Evolutionary conservation across 2,797 vertebrate genomes (phyloP).

Genomic region (Myiothlypis coronata): DNA sequence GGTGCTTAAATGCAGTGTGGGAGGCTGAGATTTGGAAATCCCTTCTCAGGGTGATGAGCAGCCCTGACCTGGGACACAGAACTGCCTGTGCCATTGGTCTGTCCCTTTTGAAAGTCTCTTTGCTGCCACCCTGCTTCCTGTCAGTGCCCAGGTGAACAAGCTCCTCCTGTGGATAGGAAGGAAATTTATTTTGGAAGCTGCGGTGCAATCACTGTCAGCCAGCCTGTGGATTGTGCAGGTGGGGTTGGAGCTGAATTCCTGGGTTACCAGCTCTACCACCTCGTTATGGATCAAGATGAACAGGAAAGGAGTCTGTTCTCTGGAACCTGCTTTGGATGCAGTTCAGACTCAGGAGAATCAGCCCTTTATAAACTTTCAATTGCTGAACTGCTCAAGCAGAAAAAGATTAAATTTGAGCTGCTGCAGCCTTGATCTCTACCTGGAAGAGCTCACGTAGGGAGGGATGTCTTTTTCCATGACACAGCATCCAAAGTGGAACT

Average conservation of each 20-base stretch:
- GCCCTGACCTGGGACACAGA: neutral
- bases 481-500: neutral
- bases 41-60: neutral
- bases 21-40: neutral
- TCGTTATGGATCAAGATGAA: neutral
- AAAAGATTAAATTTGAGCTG: neutral
- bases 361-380: conserved; percentile 13
- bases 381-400: neutral
- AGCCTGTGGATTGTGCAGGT: neutral
- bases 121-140: neutral
- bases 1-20: neutral
- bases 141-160: neutral
- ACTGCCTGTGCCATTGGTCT: neutral
- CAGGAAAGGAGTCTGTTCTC: neutral
- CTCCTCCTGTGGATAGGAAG: neutral
- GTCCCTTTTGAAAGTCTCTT: neutral
- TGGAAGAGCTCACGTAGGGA: neutral
- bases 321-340: conserved; percentile 9
- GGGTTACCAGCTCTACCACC: neutral
- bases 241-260: neutral
- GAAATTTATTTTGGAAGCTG: neutral
- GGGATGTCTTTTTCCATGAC: neutral
- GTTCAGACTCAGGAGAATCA: neutral
- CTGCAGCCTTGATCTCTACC: neutral
- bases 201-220: neutral